phyloP scores from a whole-genome alignment of 2,113 vertebrate genomes.

The Corvus moneduloides region DNA sequence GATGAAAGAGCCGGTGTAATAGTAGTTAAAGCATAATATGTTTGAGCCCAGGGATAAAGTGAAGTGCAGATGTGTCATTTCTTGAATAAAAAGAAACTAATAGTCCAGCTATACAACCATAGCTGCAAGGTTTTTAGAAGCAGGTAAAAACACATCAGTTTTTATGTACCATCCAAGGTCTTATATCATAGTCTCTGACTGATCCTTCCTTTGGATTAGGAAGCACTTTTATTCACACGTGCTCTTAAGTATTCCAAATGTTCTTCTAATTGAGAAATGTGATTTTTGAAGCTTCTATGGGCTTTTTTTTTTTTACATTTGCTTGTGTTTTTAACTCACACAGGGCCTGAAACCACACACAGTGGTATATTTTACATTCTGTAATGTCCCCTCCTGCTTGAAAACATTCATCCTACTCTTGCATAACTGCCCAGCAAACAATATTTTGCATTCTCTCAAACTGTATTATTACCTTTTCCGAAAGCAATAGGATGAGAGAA shows the following conservation, averaged over 20 bases:
- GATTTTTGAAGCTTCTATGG: neutral
- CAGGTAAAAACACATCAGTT: neutral
- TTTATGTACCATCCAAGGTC: neutral
- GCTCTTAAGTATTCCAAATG: neutral
- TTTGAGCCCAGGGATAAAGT: neutral
- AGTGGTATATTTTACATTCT: accelerated
- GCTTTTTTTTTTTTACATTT: neutral
- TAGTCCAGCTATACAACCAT: neutral
- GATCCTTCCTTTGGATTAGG: neutral
- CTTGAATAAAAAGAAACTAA: neutral
- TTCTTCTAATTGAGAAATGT: neutral
- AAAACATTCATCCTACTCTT: neutral
- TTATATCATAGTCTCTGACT: neutral
- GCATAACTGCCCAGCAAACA: neutral
- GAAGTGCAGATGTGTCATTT: neutral
- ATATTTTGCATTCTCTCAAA: neutral
- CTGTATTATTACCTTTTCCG: neutral
- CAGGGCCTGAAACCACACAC: neutral
- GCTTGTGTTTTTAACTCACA: neutral
- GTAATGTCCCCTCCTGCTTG: neutral
- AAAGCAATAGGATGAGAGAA: neutral
- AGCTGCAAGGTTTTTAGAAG: neutral
- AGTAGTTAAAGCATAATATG: neutral
- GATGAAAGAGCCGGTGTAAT: neutral
- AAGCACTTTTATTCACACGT: neutral